Evolutionary conservation across 2,113 vertebrate species (phyloP), one percentile per base, ranked within the genome.

Genomic region (Oryzias celebensis): DNA sequence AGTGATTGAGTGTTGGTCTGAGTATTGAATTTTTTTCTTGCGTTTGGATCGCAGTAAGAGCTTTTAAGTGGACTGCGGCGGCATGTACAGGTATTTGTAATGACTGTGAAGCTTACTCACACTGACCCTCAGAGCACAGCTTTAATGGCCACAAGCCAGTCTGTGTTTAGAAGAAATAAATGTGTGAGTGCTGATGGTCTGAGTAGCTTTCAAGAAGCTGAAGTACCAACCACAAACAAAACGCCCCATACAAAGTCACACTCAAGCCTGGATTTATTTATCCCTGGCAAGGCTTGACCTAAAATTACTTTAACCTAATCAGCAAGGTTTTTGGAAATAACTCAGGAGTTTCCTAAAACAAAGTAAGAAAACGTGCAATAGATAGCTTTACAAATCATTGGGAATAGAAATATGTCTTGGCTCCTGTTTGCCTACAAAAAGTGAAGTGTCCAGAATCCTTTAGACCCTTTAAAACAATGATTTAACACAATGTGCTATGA

Each of bases 111-210:
- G 24, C 45, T 67, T 65, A 36, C 58, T 57, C 57, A 22, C 65
- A 65, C 51, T 36, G 44, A 23, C 47, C 65, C 46, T 20, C 62
- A 66, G 12, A 44, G 68, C 65, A 42, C 51, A 22, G 53, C 14
- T 55, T 72, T 65, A 52, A 59, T 61, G 62, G 70, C 24, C 5
- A 22, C 41, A 58, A 58, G 43, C 71, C 62, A 69, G 77, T 73
- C 66, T 63, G 48, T 76, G 53, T 61, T 65, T 50, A 56, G 41
- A 23, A 26, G 57, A 72, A 78, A 73, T 71, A 58, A 70, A 70
- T 70, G 67, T 77, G 62, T 50, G 65, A 31, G 65, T 67, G 68
- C 67, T 79, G 24, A 70, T 73, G 56, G 61, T 78, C 66, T 80
- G 54, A 70, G 54, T 51, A 45, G 58, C 45, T 54, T 75, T 68